These are phyloP conservation scores for Podarcis lilfordi DNA, from an alignment of 2,797 vertebrate species.

Conservation along the genomic window DNA sequence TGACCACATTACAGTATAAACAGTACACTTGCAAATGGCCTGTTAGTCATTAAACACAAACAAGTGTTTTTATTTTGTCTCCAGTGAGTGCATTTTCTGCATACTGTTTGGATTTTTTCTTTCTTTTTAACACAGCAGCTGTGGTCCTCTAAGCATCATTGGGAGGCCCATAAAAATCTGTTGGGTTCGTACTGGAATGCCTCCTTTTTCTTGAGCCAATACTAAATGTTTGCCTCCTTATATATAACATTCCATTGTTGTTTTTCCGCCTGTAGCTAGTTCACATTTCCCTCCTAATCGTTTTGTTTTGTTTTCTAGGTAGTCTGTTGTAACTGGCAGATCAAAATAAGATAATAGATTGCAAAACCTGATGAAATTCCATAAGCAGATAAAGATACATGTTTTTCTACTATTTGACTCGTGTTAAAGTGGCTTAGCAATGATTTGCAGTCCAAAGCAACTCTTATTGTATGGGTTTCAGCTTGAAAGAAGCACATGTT, in stretches of 20 bases:
- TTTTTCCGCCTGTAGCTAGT: constrained; percentile 19
- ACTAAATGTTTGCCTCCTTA: constrained; percentile 14
- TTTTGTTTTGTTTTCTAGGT: constrained; percentile 23
- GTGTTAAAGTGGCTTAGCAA: constrained; percentile 65
- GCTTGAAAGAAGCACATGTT: constrained; percentile 46
- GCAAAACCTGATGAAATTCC: constrained; percentile 39
- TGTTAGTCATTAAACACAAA: constrained; percentile 25
- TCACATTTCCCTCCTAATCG: constrained; percentile 22
- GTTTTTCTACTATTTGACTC: constrained; percentile 52
- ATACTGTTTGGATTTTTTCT: constrained; percentile 27
- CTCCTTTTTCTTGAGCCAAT: not conserved
- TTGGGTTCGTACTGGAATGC: not conserved
- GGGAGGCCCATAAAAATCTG: not conserved
- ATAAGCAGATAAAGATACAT: constrained; percentile 22
- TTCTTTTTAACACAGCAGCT: not conserved
- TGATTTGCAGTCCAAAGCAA: constrained; percentile 74
- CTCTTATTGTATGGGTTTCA: constrained; percentile 72
- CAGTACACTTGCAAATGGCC: constrained; percentile 39
- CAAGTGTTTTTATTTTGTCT: constrained; percentile 28
- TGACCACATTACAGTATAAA: constrained; percentile 19
- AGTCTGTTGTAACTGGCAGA: not conserved
- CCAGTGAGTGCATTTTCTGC: constrained; percentile 17
- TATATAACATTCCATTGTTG: not conserved
- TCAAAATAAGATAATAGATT: constrained; percentile 25
- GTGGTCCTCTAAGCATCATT: not conserved